Evolutionary conservation across 2,888 invertebrate species (phyloP), one percentile per base, ranked within the genome.

Genomic region (Rosalia funebris): DNA sequence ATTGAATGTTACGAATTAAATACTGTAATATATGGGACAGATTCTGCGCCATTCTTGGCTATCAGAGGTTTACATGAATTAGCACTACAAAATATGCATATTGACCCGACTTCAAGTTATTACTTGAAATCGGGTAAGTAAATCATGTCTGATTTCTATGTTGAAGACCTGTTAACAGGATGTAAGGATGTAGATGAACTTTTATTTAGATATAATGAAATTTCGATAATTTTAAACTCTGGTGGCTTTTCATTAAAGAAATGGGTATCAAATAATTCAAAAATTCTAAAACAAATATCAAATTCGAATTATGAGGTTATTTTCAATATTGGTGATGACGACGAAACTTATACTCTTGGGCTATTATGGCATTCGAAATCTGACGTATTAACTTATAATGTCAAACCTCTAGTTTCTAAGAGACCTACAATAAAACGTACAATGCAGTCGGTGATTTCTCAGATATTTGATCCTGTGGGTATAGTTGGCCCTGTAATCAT

Each of bases 281-380:
- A 14, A 31, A 12, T 19, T 1, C 32, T 11, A n/a, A 32, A 47
- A 47, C 16, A 47, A 16, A 34, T 15, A 34, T 17, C 34, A 11
- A 4, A 16, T 32, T 16, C 31, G 11, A 15, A n/a, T 2, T 9
- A n/a, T n/a, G 17, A 10, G 34, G 31, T 34, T 5, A 32, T 11
- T n/a, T 47, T 4, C 32, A 48, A 48, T 14, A 37, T 48, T 20
- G 48, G 48, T 9, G 17, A 37, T 1, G 16, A 48, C 2, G 37
- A 48, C 14, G 37, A 48, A 12, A 37, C 37, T 9, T 19, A 48
- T 37, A 37, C 48, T 12, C 20, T 48, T 20, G 48, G 37, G 0
- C 37, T 48, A 37, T 37, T 48, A 14, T 48, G 48, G 37, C 36
- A 48, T 20, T 48, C 48, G 3, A 36, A 32, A 9, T 19, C 37